Percentiles rank a stretch among this genome's conserved stretches.
These are phyloP conservation scores for Syngnathoides biaculeatus DNA, from an alignment of 2,113 vertebrate genomes.

Conservation along the genomic window DNA sequence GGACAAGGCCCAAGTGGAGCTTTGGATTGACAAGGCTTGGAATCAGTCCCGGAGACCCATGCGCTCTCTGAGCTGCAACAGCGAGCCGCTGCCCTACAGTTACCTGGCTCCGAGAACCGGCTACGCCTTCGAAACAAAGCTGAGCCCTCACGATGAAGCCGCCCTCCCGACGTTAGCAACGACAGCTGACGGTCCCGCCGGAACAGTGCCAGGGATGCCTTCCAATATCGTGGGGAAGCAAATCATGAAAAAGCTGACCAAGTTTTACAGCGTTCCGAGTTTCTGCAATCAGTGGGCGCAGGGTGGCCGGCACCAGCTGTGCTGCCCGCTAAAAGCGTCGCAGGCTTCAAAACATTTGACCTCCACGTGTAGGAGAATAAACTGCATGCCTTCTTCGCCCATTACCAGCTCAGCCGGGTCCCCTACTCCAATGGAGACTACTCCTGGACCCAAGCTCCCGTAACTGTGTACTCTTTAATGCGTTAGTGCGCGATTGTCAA, in stretches of 20 bases:
- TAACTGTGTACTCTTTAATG: neutral
- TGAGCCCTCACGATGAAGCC: conserved; percentile 38
- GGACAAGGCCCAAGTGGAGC: conserved; percentile 66
- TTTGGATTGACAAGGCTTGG: conserved; percentile 76
- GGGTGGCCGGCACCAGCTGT: conserved; percentile 81
- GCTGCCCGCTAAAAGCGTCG: conserved; percentile 79
- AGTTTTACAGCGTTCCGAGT: conserved; percentile 88
- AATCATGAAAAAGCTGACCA: conserved; percentile 84
- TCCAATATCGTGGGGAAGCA: conserved; percentile 76
- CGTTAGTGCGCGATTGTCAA: neutral
- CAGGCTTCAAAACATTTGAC: conserved; percentile 55
- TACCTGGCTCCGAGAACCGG: conserved; percentile 15
- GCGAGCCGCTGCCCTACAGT: conserved; percentile 68
- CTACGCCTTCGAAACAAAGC: conserved; percentile 25
- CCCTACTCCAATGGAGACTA: conserved; percentile 26
- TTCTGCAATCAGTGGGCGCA: conserved; percentile 83
- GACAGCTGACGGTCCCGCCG: conserved; percentile 54
- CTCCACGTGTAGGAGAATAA: conserved; percentile 51
- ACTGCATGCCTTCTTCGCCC: conserved; percentile 48
- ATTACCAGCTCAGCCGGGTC: conserved; percentile 20
- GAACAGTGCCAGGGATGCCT: conserved; percentile 73
- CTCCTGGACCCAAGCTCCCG: conserved; percentile 18
- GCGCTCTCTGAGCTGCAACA: conserved; percentile 87
- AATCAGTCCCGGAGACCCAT: conserved; percentile 75
- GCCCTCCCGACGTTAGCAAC: conserved; percentile 11